Evolutionary conservation across 2,888 invertebrate species (phyloP), one percentile per base, ranked within the genome.

Genomic region (Tupiocoris notatus): DNA sequence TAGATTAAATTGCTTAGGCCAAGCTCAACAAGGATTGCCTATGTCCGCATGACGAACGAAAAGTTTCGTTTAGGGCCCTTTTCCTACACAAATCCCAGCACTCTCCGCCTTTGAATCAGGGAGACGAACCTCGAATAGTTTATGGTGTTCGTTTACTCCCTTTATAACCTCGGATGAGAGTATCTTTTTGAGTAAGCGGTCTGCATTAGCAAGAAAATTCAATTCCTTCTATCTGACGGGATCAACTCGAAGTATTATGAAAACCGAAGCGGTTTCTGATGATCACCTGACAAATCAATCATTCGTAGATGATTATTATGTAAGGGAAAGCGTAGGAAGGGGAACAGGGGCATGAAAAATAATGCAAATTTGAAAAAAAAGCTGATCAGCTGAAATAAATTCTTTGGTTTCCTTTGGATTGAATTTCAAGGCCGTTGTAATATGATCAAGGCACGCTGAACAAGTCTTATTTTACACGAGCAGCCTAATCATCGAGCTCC

Each of bases 1-100:
- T 21, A 57, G 67, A 67, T 67, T 67, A 67, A 67, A 67, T 67
- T 56, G 67, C 54, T 67, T 57, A 17, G 21, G 39, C 39, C 39
- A 39, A 7, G 39, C 6, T 39, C n/a, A n/a, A n/a, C 65, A 0
- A 57, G 57, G 57, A n/a, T 22, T 54, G 67, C 22, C 54, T 18
- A 67, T 67, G 67, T 56, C 67, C 67, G 17, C 39, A 22, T 57
- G 67, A 67, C 67, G 67, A 56, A 54, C 67, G 6, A 56, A 57
- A 67, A 54, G 67, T 67, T 56, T 56, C 57, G 39, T 54, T 57
- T 9, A 0, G 57, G 54, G 56, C 67, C 54, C 12, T 39, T 67
- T 22, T 12, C 54, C 57, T 25, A 23, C 57, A 57, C 57, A 67
- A 67, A 67, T 67, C 67, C 39, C 39, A 39, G 39, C 12, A 39